Percentiles rank a stretch among this genome's conserved stretches.
These are phyloP conservation scores for Drosophila sturtevanti DNA, from an alignment of 1,140 invertebrate species.

Conservation along the genomic window DNA sequence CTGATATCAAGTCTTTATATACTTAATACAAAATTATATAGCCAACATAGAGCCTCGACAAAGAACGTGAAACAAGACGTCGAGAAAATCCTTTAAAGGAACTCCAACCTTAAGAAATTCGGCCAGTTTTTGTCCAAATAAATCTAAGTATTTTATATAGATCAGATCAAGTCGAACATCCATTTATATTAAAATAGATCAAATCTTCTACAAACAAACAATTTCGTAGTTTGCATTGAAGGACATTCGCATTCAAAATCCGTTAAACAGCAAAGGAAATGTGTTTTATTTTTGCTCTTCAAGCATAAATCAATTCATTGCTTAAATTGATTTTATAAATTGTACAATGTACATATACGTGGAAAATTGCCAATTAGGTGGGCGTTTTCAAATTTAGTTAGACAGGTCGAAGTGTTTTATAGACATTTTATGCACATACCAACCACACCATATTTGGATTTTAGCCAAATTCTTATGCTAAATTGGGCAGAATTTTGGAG, in stretches of 20 bases:
- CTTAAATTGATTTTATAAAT: slow-evolving; percentile 15
- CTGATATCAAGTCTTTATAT: too few relatives aligned
- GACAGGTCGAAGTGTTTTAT: slow-evolving; percentile 15
- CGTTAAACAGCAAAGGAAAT: background rate
- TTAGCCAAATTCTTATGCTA: slow-evolving; percentile 22
- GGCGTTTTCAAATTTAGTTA: slow-evolving; percentile 15
- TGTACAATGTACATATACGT: slow-evolving; percentile 24
- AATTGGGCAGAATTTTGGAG: slow-evolving; percentile 5
- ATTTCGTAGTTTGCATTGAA: background rate
- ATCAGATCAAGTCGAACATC: too few relatives aligned
- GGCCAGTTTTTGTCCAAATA: too few relatives aligned
- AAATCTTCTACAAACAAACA: background rate
- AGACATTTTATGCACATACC: slow-evolving; percentile 17
- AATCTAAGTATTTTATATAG: too few relatives aligned
- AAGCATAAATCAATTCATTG: background rate
- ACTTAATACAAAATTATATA: too few relatives aligned
- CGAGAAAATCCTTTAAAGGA: too few relatives aligned
- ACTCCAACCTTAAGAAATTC: too few relatives aligned
- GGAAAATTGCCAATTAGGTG: slow-evolving; percentile 30
- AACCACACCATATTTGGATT: background rate
- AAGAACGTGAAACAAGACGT: too few relatives aligned
- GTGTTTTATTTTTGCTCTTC: background rate
- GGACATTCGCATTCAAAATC: background rate
- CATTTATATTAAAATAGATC: too few relatives aligned
- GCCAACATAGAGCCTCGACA: too few relatives aligned